Conservation (phyloP, 1,140 invertebrate species). For the Leptestheria dahalacensis region DNA sequence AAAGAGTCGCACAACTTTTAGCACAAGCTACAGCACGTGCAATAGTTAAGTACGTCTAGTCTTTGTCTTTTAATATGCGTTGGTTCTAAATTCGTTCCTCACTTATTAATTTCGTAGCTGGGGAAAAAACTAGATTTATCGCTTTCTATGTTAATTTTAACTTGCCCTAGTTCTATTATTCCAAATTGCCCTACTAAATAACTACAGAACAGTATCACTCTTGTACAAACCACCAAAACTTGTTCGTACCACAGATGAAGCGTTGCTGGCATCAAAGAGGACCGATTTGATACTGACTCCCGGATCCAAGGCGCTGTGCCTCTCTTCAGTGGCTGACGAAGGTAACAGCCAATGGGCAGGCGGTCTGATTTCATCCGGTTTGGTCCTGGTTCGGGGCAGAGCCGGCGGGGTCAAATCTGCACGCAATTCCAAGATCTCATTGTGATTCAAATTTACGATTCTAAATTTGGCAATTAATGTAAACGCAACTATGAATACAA, state of each 20-base stretch:
- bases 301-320: not conserved
- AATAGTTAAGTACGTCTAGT: too few species aligned
- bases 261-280: not conserved
- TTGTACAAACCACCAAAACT: too few species aligned
- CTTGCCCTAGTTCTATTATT: not conserved
- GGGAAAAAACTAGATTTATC: not conserved
- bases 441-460: not conserved
- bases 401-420: not conserved
- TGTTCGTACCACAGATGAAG: constrained; percentile 5
- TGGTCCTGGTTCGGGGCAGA: not conserved
- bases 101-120: not conserved
- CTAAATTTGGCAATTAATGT: not conserved
- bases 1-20: not conserved
- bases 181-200: not conserved
- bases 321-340: not conserved
- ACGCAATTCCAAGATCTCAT: not conserved
- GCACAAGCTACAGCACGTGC: not conserved
- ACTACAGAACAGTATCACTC: too few species aligned
- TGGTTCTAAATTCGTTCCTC: too few species aligned
- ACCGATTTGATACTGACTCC: not conserved
- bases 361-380: constrained; percentile 8
- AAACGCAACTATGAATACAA: too few species aligned
- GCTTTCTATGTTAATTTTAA: not conserved
- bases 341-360: constrained; percentile 10
- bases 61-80: too few species aligned